Base-by-base conservation (phyloP, 1,140 invertebrate genomes). In the Battus philenor region DNA sequence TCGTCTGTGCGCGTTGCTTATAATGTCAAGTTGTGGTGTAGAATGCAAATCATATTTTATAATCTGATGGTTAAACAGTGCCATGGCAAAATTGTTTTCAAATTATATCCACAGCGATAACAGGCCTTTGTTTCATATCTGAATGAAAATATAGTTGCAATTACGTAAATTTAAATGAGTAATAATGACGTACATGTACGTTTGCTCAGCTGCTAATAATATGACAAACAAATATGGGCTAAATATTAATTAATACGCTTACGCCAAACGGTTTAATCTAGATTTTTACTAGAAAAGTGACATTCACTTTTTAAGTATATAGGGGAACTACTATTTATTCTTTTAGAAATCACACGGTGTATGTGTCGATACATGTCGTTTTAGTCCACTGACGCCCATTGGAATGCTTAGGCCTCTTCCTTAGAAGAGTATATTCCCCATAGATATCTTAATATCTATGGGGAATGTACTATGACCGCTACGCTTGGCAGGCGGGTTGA, bases 131-230 rank as follows among this genome's bases (percentile, higher is more conserved):
- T 41, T 41, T 27, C 16, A 7, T n/a, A 30, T 27, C 34, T 24
- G 2, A 39, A 36, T 38, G 22, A 47, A 49, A 49, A 34, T 46
- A 51, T 18, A 30, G 20, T 38, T 41, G 38, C 38, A 41, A 41
- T 41, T 29, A 41, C 38, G 38, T 27, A 39, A 39, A 39, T 41
- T 27, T 29, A 13, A 36, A 46, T 45, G 44, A 51, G 20, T 46
- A 51, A 39, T 32, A 17, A 24, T 41, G 30, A 41, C 30, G 44
- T 49, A 43, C 39, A 16, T 51, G 34, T 27, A 43, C 39, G 43
- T 51, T 51, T 46, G 16, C 29, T 20, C 49, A 51, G 44, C 34
- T 45, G 49, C 36, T 33, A 29, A 41, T 46, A 9, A 27, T n/a
- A 12, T 32, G 26, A 46, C 43, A 32, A 24, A 22, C 36, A 33